Evolutionary conservation across 2,888 invertebrate genomes (phyloP).

Genomic region (Hirtodrosophila cameraria): DNA sequence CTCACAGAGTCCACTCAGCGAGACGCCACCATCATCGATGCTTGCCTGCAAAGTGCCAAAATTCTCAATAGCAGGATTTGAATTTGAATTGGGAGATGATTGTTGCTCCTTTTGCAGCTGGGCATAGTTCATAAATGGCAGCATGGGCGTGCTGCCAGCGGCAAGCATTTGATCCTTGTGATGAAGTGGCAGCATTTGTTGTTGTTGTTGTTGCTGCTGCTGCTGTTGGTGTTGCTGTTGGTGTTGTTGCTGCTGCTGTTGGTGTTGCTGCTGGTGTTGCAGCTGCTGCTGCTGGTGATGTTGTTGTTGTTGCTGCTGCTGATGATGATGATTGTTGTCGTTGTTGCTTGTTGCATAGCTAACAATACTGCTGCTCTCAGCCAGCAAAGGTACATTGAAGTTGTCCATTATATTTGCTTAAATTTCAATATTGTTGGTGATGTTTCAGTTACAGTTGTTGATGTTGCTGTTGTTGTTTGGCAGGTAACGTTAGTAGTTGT

Average conservation of each 20-base stretch:
- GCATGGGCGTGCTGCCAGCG: slow-evolving; percentile 70
- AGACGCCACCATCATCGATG: slow-evolving; percentile 66
- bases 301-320: slow-evolving; percentile 25
- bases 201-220: slow-evolving; percentile 44
- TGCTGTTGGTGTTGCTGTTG: slow-evolving; percentile 30
- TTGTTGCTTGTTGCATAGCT: slow-evolving; percentile 46
- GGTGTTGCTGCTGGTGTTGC: slow-evolving; percentile 49
- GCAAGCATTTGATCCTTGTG: slow-evolving; percentile 81
- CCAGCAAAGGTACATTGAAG: slow-evolving; percentile 73
- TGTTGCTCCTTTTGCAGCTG: slow-evolving; percentile 58
- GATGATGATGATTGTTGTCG: slow-evolving; percentile 35
- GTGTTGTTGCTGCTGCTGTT: slow-evolving; percentile 28
- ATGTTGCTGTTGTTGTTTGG: slow-evolving; percentile 6
- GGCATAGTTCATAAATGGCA: slow-evolving; percentile 54
- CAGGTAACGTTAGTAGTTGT: slow-evolving; percentile 22
- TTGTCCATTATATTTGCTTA: slow-evolving; percentile 67
- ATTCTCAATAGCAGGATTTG: slow-evolving; percentile 33
- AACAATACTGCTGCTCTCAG: slow-evolving; percentile 53
- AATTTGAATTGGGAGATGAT: slow-evolving; percentile 42
- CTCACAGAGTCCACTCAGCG: slow-evolving; percentile 67
- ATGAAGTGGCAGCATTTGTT: slow-evolving; percentile 58
- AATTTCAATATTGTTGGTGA: slow-evolving; percentile 39
- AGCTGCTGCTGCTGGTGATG: slow-evolving; percentile 46
- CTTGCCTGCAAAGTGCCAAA: slow-evolving; percentile 53
- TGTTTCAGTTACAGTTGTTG: slow-evolving; percentile 20